A percentile compares a stretch with the other conserved stretches of the same genome.
These are phyloP conservation scores for Sturnira hondurensis DNA, from an alignment of 2,113 vertebrate genomes.

Conservation along the genomic window DNA sequence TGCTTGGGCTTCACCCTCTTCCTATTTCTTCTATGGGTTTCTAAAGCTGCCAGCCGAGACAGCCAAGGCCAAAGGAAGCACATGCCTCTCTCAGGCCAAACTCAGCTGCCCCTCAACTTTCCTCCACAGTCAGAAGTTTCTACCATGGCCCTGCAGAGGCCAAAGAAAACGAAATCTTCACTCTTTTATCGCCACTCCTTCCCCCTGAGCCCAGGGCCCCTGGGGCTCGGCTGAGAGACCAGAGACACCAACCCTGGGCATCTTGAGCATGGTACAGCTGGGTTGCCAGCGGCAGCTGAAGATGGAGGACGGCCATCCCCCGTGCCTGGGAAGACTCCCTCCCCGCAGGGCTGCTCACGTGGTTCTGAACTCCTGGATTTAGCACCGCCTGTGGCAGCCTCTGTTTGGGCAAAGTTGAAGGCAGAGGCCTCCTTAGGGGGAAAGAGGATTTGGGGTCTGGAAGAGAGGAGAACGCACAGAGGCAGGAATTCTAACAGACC, in stretches of 20 bases:
- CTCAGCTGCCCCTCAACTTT: background rate
- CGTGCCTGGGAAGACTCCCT: background rate
- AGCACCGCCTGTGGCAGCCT: background rate
- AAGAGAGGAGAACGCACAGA: background rate
- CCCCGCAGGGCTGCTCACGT: background rate
- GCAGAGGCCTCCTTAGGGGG: background rate
- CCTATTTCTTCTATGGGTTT: slow-evolving; percentile 60
- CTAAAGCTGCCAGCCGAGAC: slow-evolving; percentile 62
- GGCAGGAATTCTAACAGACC: background rate
- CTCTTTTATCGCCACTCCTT: background rate
- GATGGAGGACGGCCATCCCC: background rate
- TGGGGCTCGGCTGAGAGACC: background rate
- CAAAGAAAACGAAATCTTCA: background rate
- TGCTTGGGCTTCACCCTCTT: slow-evolving; percentile 24
- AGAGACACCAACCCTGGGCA: background rate
- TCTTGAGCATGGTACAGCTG: background rate
- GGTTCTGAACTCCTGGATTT: background rate
- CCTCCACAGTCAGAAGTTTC: background rate
- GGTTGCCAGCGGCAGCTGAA: background rate
- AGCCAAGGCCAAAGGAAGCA: slow-evolving; percentile 71
- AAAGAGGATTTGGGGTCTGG: background rate
- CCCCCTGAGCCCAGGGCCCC: background rate
- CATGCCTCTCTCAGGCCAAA: slow-evolving; percentile 65
- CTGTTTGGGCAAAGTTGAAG: background rate
- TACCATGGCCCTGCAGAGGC: background rate